Base-by-base conservation (phyloP, 2,113 vertebrate species). In the Atractosteus spatula region DNA sequence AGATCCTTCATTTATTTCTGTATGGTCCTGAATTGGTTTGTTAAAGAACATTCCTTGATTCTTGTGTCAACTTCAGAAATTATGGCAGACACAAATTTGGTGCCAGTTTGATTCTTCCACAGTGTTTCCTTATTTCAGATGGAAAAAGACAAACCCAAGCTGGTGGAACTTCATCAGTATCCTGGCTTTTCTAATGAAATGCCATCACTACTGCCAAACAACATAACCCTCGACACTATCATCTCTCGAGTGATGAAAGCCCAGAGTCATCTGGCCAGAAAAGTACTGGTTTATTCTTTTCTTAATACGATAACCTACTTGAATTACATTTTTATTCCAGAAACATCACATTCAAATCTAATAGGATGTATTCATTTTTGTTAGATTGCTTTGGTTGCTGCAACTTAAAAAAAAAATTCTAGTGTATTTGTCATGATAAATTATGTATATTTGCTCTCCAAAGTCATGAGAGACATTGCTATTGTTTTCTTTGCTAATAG, bases 221-320 rank as follows among this genome's bases (percentile, higher is more conserved):
- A 80, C n/a, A 80, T 83, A 14, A 4, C 71, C 64, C 83, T 85
- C 66, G 66, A 74, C 3, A 80, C 82, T 16, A 76, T 82, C 62
- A 77, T 89, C 67, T 66, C 71, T 47, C 83, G 74, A 0, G 84
- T 82, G 12, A 55, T 89, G 71, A 78, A 59, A 62, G 79, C 85
- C 47, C 90, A 94, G 85, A 81, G 47, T 73, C 87, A 73, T 45
- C 81, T 82, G 17, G 0, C 29, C 0, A 69, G 74, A 41, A 82
- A 80, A 70, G 82, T 81, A 44, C 45, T 55, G 0, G 7, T 74
- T 54, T 78, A 72, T 71, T 17, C 3, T n/a, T 13, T 51, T 10
- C 5, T 5, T 51, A 51, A 10, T 51, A 5, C 1, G 5, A 7
- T 51, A 10, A 7, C 5, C 47, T 10, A 7, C 5, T 5, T 51